Evolutionary conservation across 2,797 vertebrate genomes (phyloP).

Genomic region (Lerista edwardsae): DNA sequence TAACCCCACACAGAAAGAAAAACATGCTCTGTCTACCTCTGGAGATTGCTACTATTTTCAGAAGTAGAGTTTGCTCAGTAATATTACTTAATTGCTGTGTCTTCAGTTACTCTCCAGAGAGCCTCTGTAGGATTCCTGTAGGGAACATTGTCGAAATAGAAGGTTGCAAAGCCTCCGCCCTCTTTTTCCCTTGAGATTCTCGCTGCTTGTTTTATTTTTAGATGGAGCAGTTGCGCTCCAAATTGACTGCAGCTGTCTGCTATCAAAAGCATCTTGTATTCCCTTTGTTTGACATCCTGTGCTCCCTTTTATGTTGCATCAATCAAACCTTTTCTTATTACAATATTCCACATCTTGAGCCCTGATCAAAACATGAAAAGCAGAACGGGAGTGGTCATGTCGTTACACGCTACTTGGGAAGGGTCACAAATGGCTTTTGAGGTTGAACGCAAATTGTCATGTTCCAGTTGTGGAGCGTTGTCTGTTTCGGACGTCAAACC

Average conservation of each 20-base stretch:
- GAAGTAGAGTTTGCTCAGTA: slow-evolving; percentile 12
- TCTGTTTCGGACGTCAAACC: slow-evolving; percentile 38
- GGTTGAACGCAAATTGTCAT: slow-evolving; percentile 42
- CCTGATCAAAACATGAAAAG: not conserved
- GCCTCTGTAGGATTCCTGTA: slow-evolving; percentile 14
- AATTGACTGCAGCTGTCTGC: slow-evolving; percentile 28
- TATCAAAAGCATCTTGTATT: slow-evolving; percentile 6
- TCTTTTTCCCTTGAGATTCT: slow-evolving; percentile 28
- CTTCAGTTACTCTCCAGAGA: slow-evolving; percentile 12
- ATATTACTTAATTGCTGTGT: slow-evolving; percentile 7
- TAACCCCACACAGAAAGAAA: slow-evolving; percentile 7
- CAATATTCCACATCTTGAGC: slow-evolving; percentile 23
- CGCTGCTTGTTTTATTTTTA: slow-evolving; percentile 30
- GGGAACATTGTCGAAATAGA: slow-evolving; percentile 3
- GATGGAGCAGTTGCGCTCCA: slow-evolving; percentile 8
- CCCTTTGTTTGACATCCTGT: not conserved
- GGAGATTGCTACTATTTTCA: slow-evolving; percentile 32
- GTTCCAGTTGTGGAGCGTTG: not conserved
- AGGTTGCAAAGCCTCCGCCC: slow-evolving; percentile 7
- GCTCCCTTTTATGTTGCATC: slow-evolving; percentile 11
- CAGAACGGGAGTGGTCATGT: not conserved
- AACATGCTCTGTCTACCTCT: slow-evolving; percentile 23
- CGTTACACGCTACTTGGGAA: slow-evolving; percentile 49
- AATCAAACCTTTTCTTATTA: slow-evolving; percentile 22
- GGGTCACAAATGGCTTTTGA: slow-evolving; percentile 30